These are phyloP conservation scores for Melanotaenia pygmaea DNA, from an alignment of 2,797 vertebrate species.

Conservation along the genomic window DNA sequence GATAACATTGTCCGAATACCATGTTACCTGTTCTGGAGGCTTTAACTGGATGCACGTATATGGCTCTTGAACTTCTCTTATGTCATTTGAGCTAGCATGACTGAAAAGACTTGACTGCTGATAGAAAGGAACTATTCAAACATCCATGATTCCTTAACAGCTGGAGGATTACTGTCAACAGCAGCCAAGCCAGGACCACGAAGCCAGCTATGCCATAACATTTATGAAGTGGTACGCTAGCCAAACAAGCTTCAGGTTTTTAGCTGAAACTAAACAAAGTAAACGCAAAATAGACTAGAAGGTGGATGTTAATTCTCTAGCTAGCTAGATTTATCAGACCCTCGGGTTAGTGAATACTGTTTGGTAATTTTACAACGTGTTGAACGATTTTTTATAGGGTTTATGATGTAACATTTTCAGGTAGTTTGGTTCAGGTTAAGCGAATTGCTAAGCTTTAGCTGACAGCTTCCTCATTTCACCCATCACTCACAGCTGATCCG, in stretches of 20 bases:
- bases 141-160: neutral
- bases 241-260: neutral
- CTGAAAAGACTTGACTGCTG: neutral
- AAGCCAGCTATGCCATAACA: neutral
- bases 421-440: neutral
- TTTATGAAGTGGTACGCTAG: neutral
- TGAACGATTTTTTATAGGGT: rapidly evolving
- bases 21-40: no score
- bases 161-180: neutral
- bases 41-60: neutral
- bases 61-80: neutral
- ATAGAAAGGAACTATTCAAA: neutral
- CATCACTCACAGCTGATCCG: slow-evolving; percentile 13
- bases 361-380: neutral
- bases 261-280: neutral
- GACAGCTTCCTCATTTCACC: slow-evolving; percentile 30
- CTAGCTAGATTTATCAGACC: no score
- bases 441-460: slow-evolving; percentile 7
- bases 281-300: neutral
- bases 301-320: neutral
- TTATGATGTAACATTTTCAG: neutral
- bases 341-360: neutral
- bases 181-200: no score
- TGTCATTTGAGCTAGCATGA: neutral
- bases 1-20: no score